Base-by-base conservation (phyloP, 1,140 invertebrate species). In the Macrostomum lignano region DNA sequence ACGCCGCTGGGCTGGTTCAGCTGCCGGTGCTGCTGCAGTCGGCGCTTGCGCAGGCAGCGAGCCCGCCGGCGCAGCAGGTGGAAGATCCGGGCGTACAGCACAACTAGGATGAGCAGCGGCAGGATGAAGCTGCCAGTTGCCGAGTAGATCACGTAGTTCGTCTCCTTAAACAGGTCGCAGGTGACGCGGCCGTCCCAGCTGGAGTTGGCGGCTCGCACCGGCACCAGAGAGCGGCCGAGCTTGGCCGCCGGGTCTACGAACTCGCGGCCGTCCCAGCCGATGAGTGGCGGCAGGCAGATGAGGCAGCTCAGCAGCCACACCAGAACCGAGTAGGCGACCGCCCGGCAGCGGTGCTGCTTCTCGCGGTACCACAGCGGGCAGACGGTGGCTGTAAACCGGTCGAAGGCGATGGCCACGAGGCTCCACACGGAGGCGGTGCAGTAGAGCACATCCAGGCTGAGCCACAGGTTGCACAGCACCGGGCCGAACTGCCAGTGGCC, bases 11-110 rank as follows among this genome's bases (percentile, higher is more conserved):
- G n/a, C n/a, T n/a, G n/a, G n/a, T n/a, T n/a, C n/a, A n/a, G n/a
- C n/a, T n/a, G n/a, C n/a, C n/a, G n/a, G n/a, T n/a, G n/a, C n/a
- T n/a, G n/a, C n/a, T n/a, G n/a, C n/a, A n/a, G n/a, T 20, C 15
- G 10, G 5, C 21, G 21, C 7, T n/a, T 28, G 14, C 22, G 3
- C 17, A 39, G 33, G 11, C 15, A 23, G 10, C 30, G 25, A 7
- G 30, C 25, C 15, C 40, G 34, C 11, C 35, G 30, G 17, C 41
- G 36, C 14, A 59, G 40, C 17, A 49, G 77, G 35, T 72, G 68
- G 60, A 91, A 91, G 43, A 93, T 91, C 39, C 75, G 65, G 67
- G 77, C 79, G 58, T 93, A 91, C 59, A 93, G 77, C 64, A 88
- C 84, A 31, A 86, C 62, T 74, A 91, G 88, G 21, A 91, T 71